These are phyloP conservation scores for Eupithecia subfuscata DNA, from an alignment of 2,888 invertebrate species.

Conservation along the genomic window DNA sequence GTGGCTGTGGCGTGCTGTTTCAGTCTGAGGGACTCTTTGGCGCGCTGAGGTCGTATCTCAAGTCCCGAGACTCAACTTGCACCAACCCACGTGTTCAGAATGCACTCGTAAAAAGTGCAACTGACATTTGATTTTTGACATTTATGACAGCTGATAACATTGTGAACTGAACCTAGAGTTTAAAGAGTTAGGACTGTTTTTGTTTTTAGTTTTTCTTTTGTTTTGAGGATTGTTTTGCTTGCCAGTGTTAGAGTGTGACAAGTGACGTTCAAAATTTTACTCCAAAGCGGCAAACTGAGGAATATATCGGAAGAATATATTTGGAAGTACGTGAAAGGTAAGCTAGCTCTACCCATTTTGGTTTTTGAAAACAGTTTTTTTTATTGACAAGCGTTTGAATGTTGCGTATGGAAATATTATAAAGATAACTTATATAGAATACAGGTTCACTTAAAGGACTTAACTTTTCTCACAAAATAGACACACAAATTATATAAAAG, in stretches of 20 bases:
- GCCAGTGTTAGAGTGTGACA: conserved; percentile 67
- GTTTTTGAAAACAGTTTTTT: not conserved
- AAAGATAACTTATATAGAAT: not conserved
- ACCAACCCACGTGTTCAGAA: conserved; percentile 67
- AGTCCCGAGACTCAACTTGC: conserved; percentile 17
- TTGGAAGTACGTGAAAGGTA: conserved; percentile 81
- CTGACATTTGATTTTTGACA: conserved; percentile 62
- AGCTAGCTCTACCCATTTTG: not conserved
- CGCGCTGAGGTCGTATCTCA: conserved; percentile 75
- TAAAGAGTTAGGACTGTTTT: conserved; percentile 35
- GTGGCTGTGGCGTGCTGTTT: conserved; percentile 73
- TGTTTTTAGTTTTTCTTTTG: not conserved
- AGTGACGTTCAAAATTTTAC: conserved; percentile 69
- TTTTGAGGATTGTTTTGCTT: conserved; percentile 28
- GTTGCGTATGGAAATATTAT: not conserved
- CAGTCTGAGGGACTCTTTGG: conserved; percentile 78
- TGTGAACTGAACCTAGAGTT: conserved; percentile 48
- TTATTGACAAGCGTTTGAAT: not conserved
- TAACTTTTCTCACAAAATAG: too few relatives aligned
- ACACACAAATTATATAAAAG: not conserved
- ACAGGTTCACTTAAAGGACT: too few relatives aligned
- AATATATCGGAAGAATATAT: conserved; percentile 75
- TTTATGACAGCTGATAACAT: conserved; percentile 65
- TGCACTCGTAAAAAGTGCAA: conserved; percentile 70
- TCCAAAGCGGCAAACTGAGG: conserved; percentile 75